Base-by-base conservation (phyloP, 2,797 vertebrate species). In the Rhinogobio ventralis region DNA sequence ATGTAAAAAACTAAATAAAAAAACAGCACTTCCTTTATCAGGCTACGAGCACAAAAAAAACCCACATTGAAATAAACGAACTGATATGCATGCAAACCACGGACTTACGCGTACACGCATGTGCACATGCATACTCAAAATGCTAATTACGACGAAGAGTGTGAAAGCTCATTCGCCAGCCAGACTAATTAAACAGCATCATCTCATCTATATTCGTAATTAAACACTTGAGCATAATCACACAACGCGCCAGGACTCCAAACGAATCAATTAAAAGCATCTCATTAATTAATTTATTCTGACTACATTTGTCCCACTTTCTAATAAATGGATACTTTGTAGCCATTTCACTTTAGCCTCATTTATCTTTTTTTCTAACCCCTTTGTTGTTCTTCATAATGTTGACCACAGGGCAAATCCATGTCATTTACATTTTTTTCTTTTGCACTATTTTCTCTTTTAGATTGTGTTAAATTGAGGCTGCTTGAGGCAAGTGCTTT, bases 191-290 rank as follows among this genome's bases (percentile, higher is more conserved):
- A 97, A 96, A 97, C 96, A 95, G 93, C 96, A 95, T 96, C 94
- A 95, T 97, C 96, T 94, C 96, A 95, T 96, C 95, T 96, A 96
- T 96, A 96, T 97, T 96, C 95, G 95, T 96, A 95, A 97, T 97
- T 96, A 97, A 97, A 96, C 96, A 96, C 96, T 95, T 93, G 92
- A 95, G 95, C 94, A 95, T 96, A 96, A 96, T 97, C 96, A 96
- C 95, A 95, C 95, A 93, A 93, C 95, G 95, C 96, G 95, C 96
- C 96, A 93, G 91, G 95, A 95, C 92, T 96, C 95, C 95, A 95
- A 95, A 96, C 94, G 95, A 96, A 95, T 96, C 96, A 96, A 96
- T 96, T 95, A 95, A 92, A 91, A 94, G 93, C 93, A 93, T 91
- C 92, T 90, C 92, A 95, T 95, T 93, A 95, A 94, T 94, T 94